Percentiles rank a stretch among this genome's conserved stretches.
Conservation (phyloP, 1,140 invertebrate genomes). For the Aplysia californica region DNA sequence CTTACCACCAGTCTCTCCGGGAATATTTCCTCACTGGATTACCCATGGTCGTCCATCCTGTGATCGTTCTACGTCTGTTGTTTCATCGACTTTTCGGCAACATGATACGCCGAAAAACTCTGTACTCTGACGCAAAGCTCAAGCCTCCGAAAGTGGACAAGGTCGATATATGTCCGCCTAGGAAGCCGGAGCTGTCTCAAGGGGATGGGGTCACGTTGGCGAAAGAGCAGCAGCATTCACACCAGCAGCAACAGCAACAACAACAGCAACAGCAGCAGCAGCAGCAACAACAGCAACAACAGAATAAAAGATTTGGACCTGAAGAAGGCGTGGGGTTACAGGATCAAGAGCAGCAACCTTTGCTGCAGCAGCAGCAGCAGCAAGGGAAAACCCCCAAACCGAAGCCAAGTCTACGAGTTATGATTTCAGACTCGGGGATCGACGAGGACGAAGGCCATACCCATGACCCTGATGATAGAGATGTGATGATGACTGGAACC, state of each 20-base stretch:
- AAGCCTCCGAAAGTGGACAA: constrained; percentile 56
- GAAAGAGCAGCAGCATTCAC: constrained; percentile 4
- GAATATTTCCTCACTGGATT: constrained; percentile 65
- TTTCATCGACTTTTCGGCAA: constrained; percentile 72
- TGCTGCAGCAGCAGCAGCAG: not conserved
- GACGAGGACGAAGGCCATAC: constrained; percentile 20
- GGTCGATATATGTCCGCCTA: constrained; percentile 52
- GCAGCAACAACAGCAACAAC: not conserved
- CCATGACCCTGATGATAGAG: constrained; percentile 13
- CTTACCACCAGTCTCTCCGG: constrained; percentile 51
- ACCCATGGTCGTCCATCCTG: constrained; percentile 72
- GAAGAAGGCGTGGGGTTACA: no score
- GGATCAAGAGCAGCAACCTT: not conserved
- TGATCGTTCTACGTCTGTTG: constrained; percentile 73
- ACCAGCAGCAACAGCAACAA: not conserved
- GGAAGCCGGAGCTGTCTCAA: constrained; percentile 25
- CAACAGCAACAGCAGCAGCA: not conserved
- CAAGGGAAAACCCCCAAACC: constrained; percentile 2
- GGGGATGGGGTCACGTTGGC: not conserved
- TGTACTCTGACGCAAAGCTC: constrained; percentile 51
- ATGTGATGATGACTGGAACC: not conserved
- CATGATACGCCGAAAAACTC: constrained; percentile 59
- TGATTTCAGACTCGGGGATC: constrained; percentile 22
- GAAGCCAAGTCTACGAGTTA: constrained; percentile 10
- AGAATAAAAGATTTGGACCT: not conserved